Conservation (phyloP, 2,113 vertebrate species). For the Sylvilagus bachmani region DNA sequence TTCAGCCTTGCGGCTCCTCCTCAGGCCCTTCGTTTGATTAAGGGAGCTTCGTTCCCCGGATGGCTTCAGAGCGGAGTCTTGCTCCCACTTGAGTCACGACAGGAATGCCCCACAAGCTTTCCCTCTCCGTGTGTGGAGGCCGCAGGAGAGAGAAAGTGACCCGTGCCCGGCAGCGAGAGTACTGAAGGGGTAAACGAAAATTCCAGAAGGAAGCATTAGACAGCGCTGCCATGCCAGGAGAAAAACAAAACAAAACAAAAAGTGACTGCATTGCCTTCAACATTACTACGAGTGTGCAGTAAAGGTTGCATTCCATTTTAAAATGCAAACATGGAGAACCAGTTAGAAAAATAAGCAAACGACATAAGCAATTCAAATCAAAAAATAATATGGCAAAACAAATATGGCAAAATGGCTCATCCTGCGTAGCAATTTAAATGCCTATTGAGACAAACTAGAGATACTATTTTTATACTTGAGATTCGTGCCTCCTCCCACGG, state of each 20-base stretch:
- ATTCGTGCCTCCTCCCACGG: background rate
- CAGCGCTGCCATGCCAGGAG: background rate
- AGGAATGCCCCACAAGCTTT: conserved; percentile 34
- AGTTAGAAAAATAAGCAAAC: conserved; percentile 52
- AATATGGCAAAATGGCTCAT: background rate
- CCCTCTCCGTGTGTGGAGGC: background rate
- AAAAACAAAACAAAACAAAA: conserved; percentile 28
- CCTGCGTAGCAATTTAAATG: conserved; percentile 10
- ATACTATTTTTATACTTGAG: background rate
- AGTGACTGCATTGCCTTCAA: conserved; percentile 40
- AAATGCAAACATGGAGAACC: conserved; percentile 44
- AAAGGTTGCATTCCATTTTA: conserved; percentile 18
- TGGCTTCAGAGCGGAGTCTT: background rate
- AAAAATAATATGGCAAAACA: conserved; percentile 7
- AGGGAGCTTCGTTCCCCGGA: conserved; percentile 64
- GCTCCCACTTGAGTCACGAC: conserved; percentile 34
- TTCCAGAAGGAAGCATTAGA: conserved; percentile 23
- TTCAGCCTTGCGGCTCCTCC: conserved; percentile 64
- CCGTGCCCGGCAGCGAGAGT: conserved; percentile 12
- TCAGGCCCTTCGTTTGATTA: conserved; percentile 72
- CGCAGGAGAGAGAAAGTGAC: conserved; percentile 44
- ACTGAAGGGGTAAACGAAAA: conserved; percentile 62
- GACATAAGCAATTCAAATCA: background rate
- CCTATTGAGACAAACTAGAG: conserved; percentile 2
- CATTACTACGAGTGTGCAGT: background rate